Percentiles rank a stretch among this genome's conserved stretches.
Evolutionary conservation across 2,113 vertebrate species (phyloP).

Genomic region (Tychaedon coryphoeus): DNA sequence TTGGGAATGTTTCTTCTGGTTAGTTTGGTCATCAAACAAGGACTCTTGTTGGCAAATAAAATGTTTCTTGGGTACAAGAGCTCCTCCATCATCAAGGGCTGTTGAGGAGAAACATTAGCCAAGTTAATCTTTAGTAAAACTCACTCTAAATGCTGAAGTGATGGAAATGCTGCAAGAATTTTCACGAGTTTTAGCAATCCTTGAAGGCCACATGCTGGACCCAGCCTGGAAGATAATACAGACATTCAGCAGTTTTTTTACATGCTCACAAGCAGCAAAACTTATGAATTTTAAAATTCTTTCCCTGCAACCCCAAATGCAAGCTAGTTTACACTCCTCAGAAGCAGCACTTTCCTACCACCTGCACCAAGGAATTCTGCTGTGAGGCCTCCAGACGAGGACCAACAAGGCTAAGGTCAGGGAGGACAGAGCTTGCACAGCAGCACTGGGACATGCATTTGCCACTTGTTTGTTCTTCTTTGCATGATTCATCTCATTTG

Average conservation of each 20-base stretch:
- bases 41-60: background rate
- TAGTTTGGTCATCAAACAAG: background rate
- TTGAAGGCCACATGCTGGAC: slow-evolving; percentile 73
- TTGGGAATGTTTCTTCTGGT: background rate
- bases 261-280: background rate
- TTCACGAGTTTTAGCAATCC: slow-evolving; percentile 78
- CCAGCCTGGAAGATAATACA: slow-evolving; percentile 70
- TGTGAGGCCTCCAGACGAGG: background rate
- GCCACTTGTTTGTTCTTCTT: background rate
- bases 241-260: background rate
- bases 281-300: background rate
- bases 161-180: slow-evolving; percentile 81
- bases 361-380: background rate
- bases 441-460: background rate
- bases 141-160: slow-evolving; percentile 86
- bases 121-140: background rate
- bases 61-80: background rate
- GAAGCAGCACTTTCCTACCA: background rate
- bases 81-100: background rate
- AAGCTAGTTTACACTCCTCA: background rate
- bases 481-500: background rate
- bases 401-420: background rate
- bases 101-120: background rate
- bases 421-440: background rate
- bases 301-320: background rate